Base-by-base conservation (phyloP, 2,888 invertebrate species). In the Chromoteleia sp. region DNA sequence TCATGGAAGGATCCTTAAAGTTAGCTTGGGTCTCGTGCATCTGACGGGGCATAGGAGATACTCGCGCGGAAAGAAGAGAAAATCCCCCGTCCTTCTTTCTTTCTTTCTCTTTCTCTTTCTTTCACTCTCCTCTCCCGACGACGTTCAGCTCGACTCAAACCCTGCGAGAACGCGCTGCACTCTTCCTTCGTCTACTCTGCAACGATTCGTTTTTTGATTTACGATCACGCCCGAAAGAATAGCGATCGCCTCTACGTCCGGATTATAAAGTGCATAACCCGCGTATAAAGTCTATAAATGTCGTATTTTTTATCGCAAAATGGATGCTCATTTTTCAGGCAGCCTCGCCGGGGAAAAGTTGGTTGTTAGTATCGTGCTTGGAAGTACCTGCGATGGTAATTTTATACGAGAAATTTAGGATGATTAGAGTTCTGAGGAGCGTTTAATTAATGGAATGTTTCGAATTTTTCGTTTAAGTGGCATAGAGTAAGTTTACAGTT, bases 1-100 rank as follows among this genome's bases (percentile, higher is more conserved):
- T 85, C 86, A 83, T 85, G 88, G 89, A 87, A 87, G 87, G 87
- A 88, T 89, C 89, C 87, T 89, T 86, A 84, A 86, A 86, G 85
- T 85, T 83, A 85, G 84, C 86, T 86, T 83, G 85, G 77, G 76
- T 70, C 68, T 79, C 76, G 52, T 74, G 77, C 52, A 74, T 81
- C 81, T 73, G 81, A 76, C 82, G 82, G 67, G 45, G 68, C 74
- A 70, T 54, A 74, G 81, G 59, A 81, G 81, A 81, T 73, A 52
- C 77, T 54, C 71, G 68, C 58, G 61, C 73, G 65, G 36, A 71
- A 65, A 48, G 52, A 43, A 61, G 29, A 43, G 61, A 50, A n/a
- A n/a, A 52, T 45, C 39, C 5, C 1, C 10, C 21, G 8, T 68
- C 43, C 8, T 21, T 45, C 65, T 43, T 12, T 56, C 45, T 56